Conservation (phyloP, 30 jellyfish, hydroid and myxozoan genomes). For the Hydractinia symbiolongicarpus region DNA sequence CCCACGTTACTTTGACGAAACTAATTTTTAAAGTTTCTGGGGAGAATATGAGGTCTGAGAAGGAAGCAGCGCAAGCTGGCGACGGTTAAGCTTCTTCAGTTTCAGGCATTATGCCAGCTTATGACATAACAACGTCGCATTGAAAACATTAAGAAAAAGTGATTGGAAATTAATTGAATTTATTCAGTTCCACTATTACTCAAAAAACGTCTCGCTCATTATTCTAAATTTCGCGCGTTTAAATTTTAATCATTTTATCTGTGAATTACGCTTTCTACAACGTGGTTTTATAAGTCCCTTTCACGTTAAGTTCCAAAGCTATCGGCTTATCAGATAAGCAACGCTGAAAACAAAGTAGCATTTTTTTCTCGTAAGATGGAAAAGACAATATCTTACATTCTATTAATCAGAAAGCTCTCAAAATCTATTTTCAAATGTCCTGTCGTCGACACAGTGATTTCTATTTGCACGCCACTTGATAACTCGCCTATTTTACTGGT, state of each 20-base stretch:
- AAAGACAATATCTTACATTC: slow-evolving; percentile 40
- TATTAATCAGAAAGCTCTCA: slow-evolving; percentile 44
- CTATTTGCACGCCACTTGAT: slow-evolving; percentile 47
- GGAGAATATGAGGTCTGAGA: slow-evolving; percentile 47
- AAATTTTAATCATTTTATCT: no score
- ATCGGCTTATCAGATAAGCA: no score
- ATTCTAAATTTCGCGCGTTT: no score
- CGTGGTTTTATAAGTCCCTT: no score
- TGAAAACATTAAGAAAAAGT: slow-evolving; percentile 42
- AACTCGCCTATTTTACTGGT: slow-evolving; percentile 78
- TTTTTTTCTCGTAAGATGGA: no score
- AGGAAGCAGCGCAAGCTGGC: slow-evolving; percentile 85
- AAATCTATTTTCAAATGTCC: slow-evolving; percentile 65
- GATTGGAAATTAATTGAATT: no score
- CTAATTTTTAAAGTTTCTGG: slow-evolving; percentile 52
- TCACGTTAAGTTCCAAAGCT: no score
- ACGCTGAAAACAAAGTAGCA: no score
- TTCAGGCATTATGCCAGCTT: slow-evolving; percentile 84
- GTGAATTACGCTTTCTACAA: no score
- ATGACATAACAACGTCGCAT: slow-evolving; percentile 72
- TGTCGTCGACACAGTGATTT: slow-evolving; percentile 52
- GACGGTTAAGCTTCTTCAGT: slow-evolving; percentile 57
- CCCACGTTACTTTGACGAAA: slow-evolving; percentile 81
- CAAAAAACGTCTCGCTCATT: no score
- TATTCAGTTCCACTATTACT: no score